phyloP scores from a whole-genome alignment of 2,113 vertebrate species.

The Oreochromis spilurus region DNA sequence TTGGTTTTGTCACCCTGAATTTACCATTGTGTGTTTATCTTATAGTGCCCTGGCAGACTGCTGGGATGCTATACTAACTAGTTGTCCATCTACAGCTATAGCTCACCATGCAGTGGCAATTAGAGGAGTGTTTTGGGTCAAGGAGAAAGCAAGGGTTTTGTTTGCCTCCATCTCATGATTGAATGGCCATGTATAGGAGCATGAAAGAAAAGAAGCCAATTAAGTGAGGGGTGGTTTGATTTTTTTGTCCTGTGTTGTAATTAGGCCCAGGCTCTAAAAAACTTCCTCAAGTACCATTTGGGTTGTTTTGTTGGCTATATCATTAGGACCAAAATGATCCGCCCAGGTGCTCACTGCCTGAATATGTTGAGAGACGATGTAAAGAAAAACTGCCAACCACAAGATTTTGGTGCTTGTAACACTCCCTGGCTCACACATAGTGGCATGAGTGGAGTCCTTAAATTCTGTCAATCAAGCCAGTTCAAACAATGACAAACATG shows the following conservation, averaged over 20 bases:
- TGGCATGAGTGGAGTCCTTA: constrained; percentile 41
- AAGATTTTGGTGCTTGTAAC: constrained; percentile 28
- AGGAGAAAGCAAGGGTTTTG: constrained; percentile 70
- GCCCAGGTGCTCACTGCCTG: constrained; percentile 64
- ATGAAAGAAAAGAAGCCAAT: constrained; percentile 74
- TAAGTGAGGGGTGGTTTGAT: constrained; percentile 65
- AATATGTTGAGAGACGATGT: constrained; percentile 54
- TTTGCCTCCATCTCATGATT: constrained; percentile 71
- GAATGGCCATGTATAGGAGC: constrained; percentile 65
- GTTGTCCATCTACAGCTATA: constrained; percentile 44
- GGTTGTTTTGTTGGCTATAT: constrained; percentile 72
- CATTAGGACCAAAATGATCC: constrained; percentile 68
- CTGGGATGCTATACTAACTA: constrained; percentile 4
- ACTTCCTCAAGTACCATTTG: constrained; percentile 64
- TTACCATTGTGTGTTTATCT: not conserved
- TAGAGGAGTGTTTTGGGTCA: constrained; percentile 70
- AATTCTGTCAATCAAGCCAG: constrained; percentile 37
- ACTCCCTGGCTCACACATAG: constrained; percentile 19
- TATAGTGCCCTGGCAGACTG: not conserved
- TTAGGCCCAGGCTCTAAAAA: constrained; percentile 66
- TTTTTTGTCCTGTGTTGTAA: constrained; percentile 68
- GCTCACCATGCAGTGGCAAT: constrained; percentile 61
- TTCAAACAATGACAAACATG: constrained; percentile 12
- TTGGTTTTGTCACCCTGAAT: not conserved
- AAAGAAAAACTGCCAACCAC: constrained; percentile 39